These are phyloP conservation scores for Halichoeres trimaculatus DNA, from an alignment of 2,113 vertebrate species.

Conservation along the genomic window DNA sequence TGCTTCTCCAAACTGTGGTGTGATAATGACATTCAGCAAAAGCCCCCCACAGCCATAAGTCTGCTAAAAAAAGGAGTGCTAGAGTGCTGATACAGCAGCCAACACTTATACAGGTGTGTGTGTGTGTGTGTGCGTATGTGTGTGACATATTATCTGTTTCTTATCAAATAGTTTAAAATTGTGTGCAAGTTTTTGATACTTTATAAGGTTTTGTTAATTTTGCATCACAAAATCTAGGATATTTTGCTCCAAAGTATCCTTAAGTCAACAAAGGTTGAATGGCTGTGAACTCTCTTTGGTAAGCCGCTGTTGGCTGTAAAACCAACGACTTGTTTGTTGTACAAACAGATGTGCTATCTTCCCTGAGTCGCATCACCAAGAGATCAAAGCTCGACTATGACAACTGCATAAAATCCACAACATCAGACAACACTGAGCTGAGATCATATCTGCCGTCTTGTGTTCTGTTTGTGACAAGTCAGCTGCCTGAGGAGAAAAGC, in stretches of 20 bases:
- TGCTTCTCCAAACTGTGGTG: slow-evolving; percentile 62
- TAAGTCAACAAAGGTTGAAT: not conserved
- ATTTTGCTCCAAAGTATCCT: slow-evolving; percentile 4
- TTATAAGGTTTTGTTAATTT: slow-evolving; percentile 33
- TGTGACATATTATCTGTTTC: slow-evolving; percentile 36
- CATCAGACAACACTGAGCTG: slow-evolving; percentile 22
- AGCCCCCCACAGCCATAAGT: slow-evolving; percentile 54
- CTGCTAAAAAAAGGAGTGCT: slow-evolving; percentile 53
- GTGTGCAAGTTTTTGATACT: slow-evolving; percentile 31
- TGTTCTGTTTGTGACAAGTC: slow-evolving; percentile 22
- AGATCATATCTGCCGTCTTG: slow-evolving; percentile 33
- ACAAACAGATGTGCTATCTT: slow-evolving; percentile 28
- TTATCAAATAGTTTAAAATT: slow-evolving; percentile 26
- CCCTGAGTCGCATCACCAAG: not conserved
- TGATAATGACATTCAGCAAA: slow-evolving; percentile 44
- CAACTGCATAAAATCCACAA: slow-evolving; percentile 19
- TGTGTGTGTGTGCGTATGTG: slow-evolving; percentile 9
- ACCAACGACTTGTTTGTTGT: slow-evolving; percentile 28
- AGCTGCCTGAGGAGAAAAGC: slow-evolving; percentile 8
- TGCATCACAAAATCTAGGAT: not conserved
- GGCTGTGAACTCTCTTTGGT: slow-evolving; percentile 12
- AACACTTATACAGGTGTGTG: slow-evolving; percentile 46
- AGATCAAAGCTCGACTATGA: slow-evolving; percentile 33
- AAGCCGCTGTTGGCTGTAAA: not conserved
- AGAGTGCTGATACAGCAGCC: slow-evolving; percentile 57